Conservation (phyloP, 35 echinoderm and acorn worm genomes). For the Patiria miniata region DNA sequence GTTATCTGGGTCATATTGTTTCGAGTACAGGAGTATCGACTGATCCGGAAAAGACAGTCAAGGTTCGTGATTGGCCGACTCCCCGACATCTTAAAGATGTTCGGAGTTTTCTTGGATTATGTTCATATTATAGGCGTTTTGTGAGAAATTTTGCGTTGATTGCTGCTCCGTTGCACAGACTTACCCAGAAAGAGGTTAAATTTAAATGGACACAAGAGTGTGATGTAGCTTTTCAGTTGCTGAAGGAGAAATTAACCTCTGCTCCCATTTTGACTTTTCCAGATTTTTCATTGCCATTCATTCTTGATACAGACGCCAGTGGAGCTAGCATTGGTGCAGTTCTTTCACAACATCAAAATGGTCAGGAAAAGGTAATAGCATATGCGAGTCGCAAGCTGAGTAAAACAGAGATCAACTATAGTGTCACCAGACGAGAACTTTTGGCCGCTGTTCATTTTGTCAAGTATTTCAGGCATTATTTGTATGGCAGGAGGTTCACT, state of each 20-base stretch:
- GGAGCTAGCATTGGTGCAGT: constrained; percentile 41
- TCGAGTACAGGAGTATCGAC: constrained; percentile 44
- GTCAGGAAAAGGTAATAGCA: constrained; percentile 22
- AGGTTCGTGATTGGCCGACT: constrained; percentile 50
- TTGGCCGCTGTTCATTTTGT: constrained; percentile 35
- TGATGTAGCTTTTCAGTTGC: constrained; percentile 51
- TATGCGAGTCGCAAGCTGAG: constrained; percentile 20
- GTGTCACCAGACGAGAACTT: constrained; percentile 41
- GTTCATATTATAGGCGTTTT: constrained; percentile 60
- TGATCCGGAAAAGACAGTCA: constrained; percentile 44
- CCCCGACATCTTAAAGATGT: constrained; percentile 45
- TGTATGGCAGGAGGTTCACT: neutral
- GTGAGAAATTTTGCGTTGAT: constrained; percentile 33
- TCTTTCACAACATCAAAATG: constrained; percentile 45
- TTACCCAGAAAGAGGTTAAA: neutral
- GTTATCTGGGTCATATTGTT: constrained; percentile 37
- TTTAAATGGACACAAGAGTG: constrained; percentile 68
- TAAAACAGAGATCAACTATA: constrained; percentile 37
- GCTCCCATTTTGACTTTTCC: constrained; percentile 56
- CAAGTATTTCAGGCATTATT: constrained; percentile 50
- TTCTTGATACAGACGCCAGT: constrained; percentile 62
- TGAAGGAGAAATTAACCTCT: constrained; percentile 42
- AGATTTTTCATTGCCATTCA: neutral
- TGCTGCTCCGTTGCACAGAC: constrained; percentile 35
- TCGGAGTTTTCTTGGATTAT: constrained; percentile 49